A percentile compares a stretch with the other conserved stretches of the same genome.
Evolutionary conservation across 2,888 invertebrate genomes (phyloP).

Genomic region (Choristoneura rosaceana): DNA sequence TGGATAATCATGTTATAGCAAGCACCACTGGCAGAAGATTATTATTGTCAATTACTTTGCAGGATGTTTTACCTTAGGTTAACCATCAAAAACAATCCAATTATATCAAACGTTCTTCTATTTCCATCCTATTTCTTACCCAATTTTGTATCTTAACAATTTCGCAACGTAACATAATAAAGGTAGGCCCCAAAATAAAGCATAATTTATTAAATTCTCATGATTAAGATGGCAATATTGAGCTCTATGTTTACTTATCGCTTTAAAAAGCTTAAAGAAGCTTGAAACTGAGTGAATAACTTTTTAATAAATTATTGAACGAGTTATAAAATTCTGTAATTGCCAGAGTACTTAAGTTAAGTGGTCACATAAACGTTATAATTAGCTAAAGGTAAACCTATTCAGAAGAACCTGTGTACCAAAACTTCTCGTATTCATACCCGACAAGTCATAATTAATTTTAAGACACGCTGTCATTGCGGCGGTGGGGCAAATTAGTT

Average conservation of each 20-base stretch:
- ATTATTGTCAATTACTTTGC: background rate
- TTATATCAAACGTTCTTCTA: too few species aligned
- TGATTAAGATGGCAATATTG: too few species aligned
- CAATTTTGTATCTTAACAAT: too few species aligned
- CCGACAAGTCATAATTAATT: conserved; percentile 52
- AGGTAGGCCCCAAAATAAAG: too few species aligned
- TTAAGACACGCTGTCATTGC: conserved; percentile 57
- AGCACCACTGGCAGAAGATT: background rate
- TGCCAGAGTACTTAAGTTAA: background rate
- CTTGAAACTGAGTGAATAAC: too few species aligned
- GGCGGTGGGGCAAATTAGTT: conserved; percentile 68
- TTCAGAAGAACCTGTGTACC: conserved; percentile 10
- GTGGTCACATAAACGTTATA: background rate
- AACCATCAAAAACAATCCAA: background rate
- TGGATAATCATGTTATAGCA: background rate
- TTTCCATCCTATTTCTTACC: too few species aligned
- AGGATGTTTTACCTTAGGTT: background rate
- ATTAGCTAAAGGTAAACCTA: background rate
- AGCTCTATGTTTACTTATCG: too few species aligned
- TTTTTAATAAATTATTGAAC: too few species aligned
- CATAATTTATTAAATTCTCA: too few species aligned
- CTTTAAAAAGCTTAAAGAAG: background rate
- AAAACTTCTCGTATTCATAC: conserved; percentile 19
- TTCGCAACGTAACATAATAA: too few species aligned
- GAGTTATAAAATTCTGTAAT: background rate